Conservation (phyloP, 2,888 invertebrate species). For the Caenorhabditis afra region DNA sequence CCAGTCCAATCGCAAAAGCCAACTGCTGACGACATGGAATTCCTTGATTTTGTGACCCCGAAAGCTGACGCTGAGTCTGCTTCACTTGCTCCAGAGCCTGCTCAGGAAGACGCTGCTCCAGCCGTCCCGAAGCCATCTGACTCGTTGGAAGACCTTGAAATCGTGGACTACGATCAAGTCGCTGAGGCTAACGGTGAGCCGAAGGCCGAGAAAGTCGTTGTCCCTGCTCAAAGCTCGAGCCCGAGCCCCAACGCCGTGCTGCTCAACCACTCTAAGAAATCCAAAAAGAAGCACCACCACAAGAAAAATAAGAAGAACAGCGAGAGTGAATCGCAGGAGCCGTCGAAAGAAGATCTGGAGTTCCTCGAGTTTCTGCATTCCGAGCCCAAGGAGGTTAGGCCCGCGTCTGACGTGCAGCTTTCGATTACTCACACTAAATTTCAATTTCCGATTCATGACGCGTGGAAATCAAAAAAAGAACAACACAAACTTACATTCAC, state of each 20-base stretch:
- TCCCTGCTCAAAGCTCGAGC: constrained; percentile 17
- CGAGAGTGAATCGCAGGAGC: constrained; percentile 54
- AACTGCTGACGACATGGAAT: constrained; percentile 45
- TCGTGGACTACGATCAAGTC: constrained; percentile 34
- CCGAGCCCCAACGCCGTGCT: constrained; percentile 46
- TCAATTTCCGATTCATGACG: not conserved
- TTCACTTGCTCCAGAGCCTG: not conserved
- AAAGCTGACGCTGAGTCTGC: constrained; percentile 20
- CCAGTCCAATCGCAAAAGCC: constrained; percentile 24
- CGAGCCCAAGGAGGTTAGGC: constrained; percentile 41
- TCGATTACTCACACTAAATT: constrained; percentile 9
- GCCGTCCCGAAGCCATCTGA: constrained; percentile 31
- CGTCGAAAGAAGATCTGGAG: constrained; percentile 43
- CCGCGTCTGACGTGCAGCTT: constrained; percentile 34
- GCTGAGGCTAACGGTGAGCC: constrained; percentile 4
- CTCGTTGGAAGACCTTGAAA: constrained; percentile 39
- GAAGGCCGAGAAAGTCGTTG: not conserved
- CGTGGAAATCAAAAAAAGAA: constrained; percentile 3
- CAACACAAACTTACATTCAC: constrained; percentile 11
- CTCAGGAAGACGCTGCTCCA: constrained; percentile 13
- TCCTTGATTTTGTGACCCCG: constrained; percentile 48
- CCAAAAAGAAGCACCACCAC: constrained; percentile 68
- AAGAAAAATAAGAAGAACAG: constrained; percentile 65
- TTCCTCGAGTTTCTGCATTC: constrained; percentile 49
- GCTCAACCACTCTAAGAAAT: constrained; percentile 36